Conservation (phyloP, 2,888 invertebrate species). For the Lasioglossum villosulum region DNA sequence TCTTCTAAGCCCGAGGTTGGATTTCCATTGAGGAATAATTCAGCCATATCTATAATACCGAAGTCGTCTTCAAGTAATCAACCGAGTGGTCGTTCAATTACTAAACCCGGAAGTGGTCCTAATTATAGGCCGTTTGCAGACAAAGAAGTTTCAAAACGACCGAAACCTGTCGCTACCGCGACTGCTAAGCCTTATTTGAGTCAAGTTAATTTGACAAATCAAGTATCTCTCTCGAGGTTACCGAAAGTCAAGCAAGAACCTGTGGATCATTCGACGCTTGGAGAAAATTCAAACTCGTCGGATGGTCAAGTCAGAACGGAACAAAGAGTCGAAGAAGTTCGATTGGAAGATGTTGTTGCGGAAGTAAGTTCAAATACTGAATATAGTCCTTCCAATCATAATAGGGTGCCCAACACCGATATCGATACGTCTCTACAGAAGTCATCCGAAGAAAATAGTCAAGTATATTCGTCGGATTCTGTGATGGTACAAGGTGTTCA, state of each 20-base stretch:
- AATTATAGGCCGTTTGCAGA: slow-evolving; percentile 81
- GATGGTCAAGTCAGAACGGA: slow-evolving; percentile 81
- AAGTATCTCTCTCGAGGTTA: slow-evolving; percentile 80
- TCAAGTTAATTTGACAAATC: slow-evolving; percentile 80
- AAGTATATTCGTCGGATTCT: slow-evolving; percentile 70
- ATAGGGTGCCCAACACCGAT: slow-evolving; percentile 76
- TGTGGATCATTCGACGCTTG: slow-evolving; percentile 78
- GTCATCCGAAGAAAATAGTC: slow-evolving; percentile 73
- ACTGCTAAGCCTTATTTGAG: slow-evolving; percentile 81
- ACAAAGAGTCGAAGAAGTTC: slow-evolving; percentile 82
- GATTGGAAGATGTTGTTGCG: slow-evolving; percentile 81
- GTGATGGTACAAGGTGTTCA: slow-evolving; percentile 68
- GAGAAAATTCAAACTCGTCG: slow-evolving; percentile 83
- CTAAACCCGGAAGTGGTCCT: slow-evolving; percentile 73
- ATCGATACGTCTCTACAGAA: slow-evolving; percentile 77
- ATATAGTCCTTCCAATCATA: slow-evolving; percentile 78
- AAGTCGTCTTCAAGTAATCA: slow-evolving; percentile 78
- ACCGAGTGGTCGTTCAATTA: slow-evolving; percentile 72
- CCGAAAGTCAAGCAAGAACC: slow-evolving; percentile 79
- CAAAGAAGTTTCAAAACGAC: slow-evolving; percentile 78
- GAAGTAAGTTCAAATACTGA: slow-evolving; percentile 80
- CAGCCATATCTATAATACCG: slow-evolving; percentile 84
- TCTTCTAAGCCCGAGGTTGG: slow-evolving; percentile 79
- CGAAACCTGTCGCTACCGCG: slow-evolving; percentile 80
- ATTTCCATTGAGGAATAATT: slow-evolving; percentile 83